These are phyloP conservation scores for Rachycentron canadum DNA, from an alignment of 2,797 vertebrate species.

Conservation along the genomic window DNA sequence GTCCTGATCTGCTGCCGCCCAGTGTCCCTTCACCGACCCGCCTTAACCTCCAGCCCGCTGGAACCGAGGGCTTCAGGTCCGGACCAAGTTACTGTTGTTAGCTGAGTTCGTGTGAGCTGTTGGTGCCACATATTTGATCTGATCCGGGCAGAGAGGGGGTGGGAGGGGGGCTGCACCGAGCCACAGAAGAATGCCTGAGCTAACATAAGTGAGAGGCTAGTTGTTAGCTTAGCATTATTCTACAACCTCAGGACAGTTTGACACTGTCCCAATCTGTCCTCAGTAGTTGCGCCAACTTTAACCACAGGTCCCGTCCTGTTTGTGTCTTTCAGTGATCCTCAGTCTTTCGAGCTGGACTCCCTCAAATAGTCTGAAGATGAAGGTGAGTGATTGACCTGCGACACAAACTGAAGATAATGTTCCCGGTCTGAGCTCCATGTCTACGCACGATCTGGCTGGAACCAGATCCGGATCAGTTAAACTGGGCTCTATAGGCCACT, in stretches of 20 bases:
- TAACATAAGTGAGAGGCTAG: constrained; percentile 75
- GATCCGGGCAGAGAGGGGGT: constrained; percentile 43
- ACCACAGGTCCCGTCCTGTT: constrained; percentile 15
- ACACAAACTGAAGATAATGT: constrained; percentile 25
- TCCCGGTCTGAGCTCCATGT: background rate
- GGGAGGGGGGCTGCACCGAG: constrained; percentile 62
- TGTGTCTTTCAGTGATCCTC: constrained; percentile 78
- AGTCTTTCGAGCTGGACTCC: constrained; percentile 93
- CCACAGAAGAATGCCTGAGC: constrained; percentile 70
- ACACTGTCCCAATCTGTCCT: constrained; percentile 19
- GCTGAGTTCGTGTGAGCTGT: constrained; percentile 36
- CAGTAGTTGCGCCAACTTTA: constrained; percentile 4
- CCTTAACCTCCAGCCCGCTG: background rate
- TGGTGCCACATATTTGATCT: constrained; percentile 63
- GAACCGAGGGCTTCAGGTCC: background rate
- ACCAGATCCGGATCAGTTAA: constrained; percentile 1
- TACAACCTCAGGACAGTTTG: constrained; percentile 32
- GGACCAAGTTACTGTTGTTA: constrained; percentile 7
- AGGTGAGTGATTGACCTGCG: constrained; percentile 87
- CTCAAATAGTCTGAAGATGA: constrained; percentile 93
- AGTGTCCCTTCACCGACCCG: background rate
- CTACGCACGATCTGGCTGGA: constrained; percentile 6
- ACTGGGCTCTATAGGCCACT: background rate
- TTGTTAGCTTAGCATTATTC: constrained; percentile 69
- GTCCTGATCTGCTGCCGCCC: constrained; percentile 1